Evolutionary conservation across 2,888 invertebrate species (phyloP).

Genomic region (Scaptomyza caliginosa): DNA sequence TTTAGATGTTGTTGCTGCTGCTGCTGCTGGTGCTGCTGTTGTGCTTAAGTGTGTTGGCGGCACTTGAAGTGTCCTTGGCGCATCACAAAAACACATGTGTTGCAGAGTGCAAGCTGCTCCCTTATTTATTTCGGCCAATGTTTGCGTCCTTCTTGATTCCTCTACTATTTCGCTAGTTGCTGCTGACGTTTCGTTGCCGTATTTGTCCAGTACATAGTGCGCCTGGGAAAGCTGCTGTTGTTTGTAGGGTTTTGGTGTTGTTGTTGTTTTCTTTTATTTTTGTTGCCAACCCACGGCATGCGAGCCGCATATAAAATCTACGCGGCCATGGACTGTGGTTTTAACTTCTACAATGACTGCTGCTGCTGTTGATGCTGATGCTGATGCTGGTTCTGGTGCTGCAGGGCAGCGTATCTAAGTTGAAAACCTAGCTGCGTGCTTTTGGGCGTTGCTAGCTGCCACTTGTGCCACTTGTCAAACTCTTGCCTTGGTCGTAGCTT

Average conservation of each 20-base stretch:
- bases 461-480: slow-evolving; percentile 63
- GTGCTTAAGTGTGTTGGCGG: slow-evolving; percentile 61
- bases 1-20: slow-evolving; percentile 25
- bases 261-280: too few relatives aligned
- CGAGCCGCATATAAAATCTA: slow-evolving; percentile 52
- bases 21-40: slow-evolving; percentile 12
- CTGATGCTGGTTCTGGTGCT: background rate
- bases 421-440: slow-evolving; percentile 49
- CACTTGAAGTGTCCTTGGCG: slow-evolving; percentile 76
- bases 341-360: background rate
- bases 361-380: background rate
- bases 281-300: slow-evolving; percentile 50
- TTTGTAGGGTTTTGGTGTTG: slow-evolving; percentile 34
- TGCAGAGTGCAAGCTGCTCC: slow-evolving; percentile 46
- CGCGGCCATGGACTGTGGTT: slow-evolving; percentile 48
- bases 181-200: slow-evolving; percentile 39
- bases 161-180: slow-evolving; percentile 41
- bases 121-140: slow-evolving; percentile 21
- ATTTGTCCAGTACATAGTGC: slow-evolving; percentile 65
- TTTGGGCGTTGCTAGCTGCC: slow-evolving; percentile 41
- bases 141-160: slow-evolving; percentile 39
- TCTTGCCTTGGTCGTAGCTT: slow-evolving; percentile 42
- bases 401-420: background rate
- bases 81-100: slow-evolving; percentile 73
- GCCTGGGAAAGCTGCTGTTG: slow-evolving; percentile 29